These are phyloP conservation scores for Montipora cactus DNA, from an alignment of 64 coral and sea anemone species.

Conservation along the genomic window DNA sequence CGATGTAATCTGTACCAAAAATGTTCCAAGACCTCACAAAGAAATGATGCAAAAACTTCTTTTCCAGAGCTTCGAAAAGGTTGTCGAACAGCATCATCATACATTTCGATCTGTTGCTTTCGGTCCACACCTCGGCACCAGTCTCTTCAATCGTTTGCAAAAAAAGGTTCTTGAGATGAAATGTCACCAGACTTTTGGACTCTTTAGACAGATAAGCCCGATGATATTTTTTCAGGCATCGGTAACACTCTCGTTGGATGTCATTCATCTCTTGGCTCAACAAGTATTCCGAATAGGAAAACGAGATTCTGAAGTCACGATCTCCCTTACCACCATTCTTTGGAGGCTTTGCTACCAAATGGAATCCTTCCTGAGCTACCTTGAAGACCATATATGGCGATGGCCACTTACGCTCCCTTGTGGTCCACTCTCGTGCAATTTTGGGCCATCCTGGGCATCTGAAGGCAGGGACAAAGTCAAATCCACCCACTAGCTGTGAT, in stretches of 20 bases:
- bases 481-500: background rate
- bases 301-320: conserved; percentile 71
- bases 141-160: conserved; percentile 78
- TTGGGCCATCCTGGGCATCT: conserved; percentile 63
- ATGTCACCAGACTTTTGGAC: conserved; percentile 38
- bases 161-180: conserved; percentile 75
- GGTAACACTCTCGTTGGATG: conserved; percentile 73
- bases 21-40: conserved; percentile 76
- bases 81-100: conserved; percentile 48
- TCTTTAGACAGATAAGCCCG: conserved; percentile 50
- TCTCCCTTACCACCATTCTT: conserved; percentile 42
- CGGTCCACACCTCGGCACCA: conserved; percentile 67
- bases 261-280: conserved; percentile 66
- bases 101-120: conserved; percentile 60
- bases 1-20: conserved; percentile 39
- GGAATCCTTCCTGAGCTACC: conserved; percentile 65
- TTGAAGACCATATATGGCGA: conserved; percentile 13
- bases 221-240: conserved; percentile 51
- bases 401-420: conserved; percentile 68
- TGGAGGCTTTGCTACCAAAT: conserved; percentile 66
- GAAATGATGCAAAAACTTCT: conserved; percentile 57
- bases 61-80: background rate
- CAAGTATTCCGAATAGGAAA: conserved; percentile 66
- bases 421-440: conserved; percentile 46
- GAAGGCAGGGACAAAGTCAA: conserved; percentile 78